Evolutionary conservation across 2,113 vertebrate genomes (phyloP), one percentile per base, ranked within the genome.

Genomic region (Amblyornis subalaris): DNA sequence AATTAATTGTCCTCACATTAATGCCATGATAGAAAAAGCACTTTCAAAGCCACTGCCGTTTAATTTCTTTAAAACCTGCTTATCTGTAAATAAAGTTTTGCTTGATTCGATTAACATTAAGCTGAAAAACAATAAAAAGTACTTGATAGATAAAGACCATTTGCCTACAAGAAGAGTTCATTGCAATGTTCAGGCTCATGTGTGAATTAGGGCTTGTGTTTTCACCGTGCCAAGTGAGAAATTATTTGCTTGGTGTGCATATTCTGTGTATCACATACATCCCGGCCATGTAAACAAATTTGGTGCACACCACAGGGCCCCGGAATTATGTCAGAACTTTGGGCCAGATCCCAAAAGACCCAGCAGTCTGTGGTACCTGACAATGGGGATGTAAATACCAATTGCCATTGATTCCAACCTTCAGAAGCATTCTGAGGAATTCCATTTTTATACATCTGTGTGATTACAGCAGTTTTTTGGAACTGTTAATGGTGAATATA

Each of bases 61-160:
- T 69, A 2, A 1, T 51, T 81, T 70, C 29, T 92, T 74, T 54
- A 58, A 78, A 85, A 45, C 10, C 15, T 53, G 4, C 10, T 55
- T 84, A 67, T 50, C 15, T 38, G 31, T 61, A 75, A 73, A 67
- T 48, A 18, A 64, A 72, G 6, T 62, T 90, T 84, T 81, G 3
- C 20, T 78, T n/a, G 0, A 0, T 86, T 71, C 0, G 0, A 9
- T 80, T 92, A 58, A 15, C 0, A 0, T 54, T 81, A 64, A 74
- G 5, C 9, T 55, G 42, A 54, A 71, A 80, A 80, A 24, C 40
- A 58, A 5, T 5, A 40, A 17, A 5, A 81, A 48, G 2, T 14
- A 7, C 53, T 81, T 6, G 2, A 67, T n/a, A 58, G 38, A 65
- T 23, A 48, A 67, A 87, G 20, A 3, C 13, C 42, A 24, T 45